phyloP scores from a whole-genome alignment of 2,888 invertebrate species.

The Apomyelois bistriatella region DNA sequence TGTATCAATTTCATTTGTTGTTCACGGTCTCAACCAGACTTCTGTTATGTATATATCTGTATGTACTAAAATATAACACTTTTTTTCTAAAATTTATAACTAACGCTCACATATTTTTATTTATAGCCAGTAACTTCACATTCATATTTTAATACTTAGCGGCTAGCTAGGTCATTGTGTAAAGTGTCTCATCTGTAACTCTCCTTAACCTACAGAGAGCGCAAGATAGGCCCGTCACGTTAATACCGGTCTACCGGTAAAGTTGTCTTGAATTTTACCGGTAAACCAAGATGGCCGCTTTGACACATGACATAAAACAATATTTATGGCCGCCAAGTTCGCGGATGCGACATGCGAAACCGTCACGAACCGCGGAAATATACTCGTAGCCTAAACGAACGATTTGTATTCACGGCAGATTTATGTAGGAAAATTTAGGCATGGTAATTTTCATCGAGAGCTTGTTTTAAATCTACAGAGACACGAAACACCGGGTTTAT shows the following conservation, averaged over 20 bases:
- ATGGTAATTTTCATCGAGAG: not conserved
- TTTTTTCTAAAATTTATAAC: too few relatives aligned
- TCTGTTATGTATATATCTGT: too few relatives aligned
- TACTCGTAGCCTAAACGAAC: constrained; percentile 45
- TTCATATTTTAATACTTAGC: too few relatives aligned
- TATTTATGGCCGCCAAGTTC: constrained; percentile 73
- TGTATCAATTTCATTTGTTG: too few relatives aligned
- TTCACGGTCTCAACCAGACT: too few relatives aligned
- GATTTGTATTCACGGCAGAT: constrained; percentile 71
- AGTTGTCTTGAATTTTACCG: constrained; percentile 47
- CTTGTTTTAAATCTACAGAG: not conserved
- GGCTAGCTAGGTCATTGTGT: too few relatives aligned
- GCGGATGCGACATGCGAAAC: constrained; percentile 72
- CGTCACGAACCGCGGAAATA: constrained; percentile 71
- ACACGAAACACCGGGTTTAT: not conserved
- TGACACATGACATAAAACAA: constrained; percentile 74
- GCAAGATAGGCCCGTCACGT: constrained; percentile 26
- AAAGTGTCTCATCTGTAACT: constrained; percentile 19
- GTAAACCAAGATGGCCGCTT: constrained; percentile 64
- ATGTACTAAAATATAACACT: too few relatives aligned
- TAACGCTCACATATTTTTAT: too few relatives aligned
- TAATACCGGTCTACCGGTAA: constrained; percentile 33
- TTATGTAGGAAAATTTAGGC: constrained; percentile 45
- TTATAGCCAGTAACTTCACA: too few relatives aligned
- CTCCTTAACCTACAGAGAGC: constrained; percentile 15